Conservation (phyloP, 1,140 invertebrate genomes). For the Pseudomyrmex flavicornis region DNA sequence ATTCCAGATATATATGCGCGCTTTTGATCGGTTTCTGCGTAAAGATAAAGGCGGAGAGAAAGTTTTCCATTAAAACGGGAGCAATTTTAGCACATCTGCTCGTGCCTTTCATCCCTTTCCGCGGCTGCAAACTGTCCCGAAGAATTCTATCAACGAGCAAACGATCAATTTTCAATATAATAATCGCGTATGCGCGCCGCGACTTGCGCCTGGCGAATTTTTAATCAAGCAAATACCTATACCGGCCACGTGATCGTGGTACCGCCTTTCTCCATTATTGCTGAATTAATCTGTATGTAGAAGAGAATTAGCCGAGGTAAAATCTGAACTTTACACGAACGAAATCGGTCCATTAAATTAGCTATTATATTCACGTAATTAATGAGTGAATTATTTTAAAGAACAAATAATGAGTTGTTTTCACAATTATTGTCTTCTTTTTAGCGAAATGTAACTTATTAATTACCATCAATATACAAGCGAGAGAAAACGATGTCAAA, state of each 20-base stretch:
- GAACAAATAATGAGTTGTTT: neutral
- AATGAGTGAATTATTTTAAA: neutral
- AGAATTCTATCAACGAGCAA: constrained; percentile 40
- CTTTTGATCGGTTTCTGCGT: constrained; percentile 5
- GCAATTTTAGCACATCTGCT: constrained; percentile 12
- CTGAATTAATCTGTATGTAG: constrained; percentile 28
- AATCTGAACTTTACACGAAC: constrained; percentile 22
- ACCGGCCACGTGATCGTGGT: neutral
- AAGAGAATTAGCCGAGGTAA: constrained; percentile 22
- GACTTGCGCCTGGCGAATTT: constrained; percentile 29
- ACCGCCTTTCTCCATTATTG: neutral
- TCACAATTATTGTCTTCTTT: no score
- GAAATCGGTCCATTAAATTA: constrained; percentile 42
- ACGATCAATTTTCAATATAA: constrained; percentile 49
- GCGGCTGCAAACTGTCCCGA: neutral
- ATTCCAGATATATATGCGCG: neutral
- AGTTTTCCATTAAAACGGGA: constrained; percentile 17
- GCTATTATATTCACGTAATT: constrained; percentile 18
- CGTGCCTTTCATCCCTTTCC: neutral
- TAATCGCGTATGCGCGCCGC: constrained; percentile 28
- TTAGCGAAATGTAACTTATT: no score
- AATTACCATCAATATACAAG: no score
- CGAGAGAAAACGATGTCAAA: no score
- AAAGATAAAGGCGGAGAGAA: neutral
- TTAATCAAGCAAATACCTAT: constrained; percentile 49